These are phyloP conservation scores for Nomada ferruginata DNA, from an alignment of 2,888 invertebrate genomes.

Conservation along the genomic window DNA sequence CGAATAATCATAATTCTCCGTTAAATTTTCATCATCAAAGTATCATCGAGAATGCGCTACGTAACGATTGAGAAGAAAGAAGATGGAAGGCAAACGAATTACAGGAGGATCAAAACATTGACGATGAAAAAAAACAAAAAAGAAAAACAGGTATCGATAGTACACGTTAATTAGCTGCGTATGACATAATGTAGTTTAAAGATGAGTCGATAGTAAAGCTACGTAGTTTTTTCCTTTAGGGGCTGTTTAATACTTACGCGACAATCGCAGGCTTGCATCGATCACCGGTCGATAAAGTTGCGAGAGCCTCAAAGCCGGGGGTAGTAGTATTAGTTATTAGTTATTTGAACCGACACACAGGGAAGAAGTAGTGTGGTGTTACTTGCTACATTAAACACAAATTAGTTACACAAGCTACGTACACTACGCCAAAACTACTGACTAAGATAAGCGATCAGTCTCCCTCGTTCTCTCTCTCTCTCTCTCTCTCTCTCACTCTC, in stretches of 20 bases:
- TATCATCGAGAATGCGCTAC: not conserved
- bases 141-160: slow-evolving; percentile 35
- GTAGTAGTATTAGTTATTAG: slow-evolving; percentile 82
- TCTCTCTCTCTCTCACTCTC: not conserved
- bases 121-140: slow-evolving; percentile 22
- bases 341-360: slow-evolving; percentile 81
- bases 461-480: slow-evolving; percentile 1
- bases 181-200: slow-evolving; percentile 39
- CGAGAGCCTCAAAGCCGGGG: slow-evolving; percentile 80
- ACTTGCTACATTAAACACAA: slow-evolving; percentile 83
- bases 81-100: slow-evolving; percentile 22
- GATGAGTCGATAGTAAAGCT: slow-evolving; percentile 60
- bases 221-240: slow-evolving; percentile 55
- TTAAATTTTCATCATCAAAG: not conserved
- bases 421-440: slow-evolving; percentile 74
- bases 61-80: slow-evolving; percentile 22
- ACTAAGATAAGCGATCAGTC: slow-evolving; percentile 62
- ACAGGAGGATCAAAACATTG: slow-evolving; percentile 21
- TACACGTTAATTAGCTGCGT: slow-evolving; percentile 55
- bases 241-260: slow-evolving; percentile 79
- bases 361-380: slow-evolving; percentile 80
- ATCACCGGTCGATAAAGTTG: slow-evolving; percentile 76
- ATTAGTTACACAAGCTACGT: slow-evolving; percentile 83
- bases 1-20: no score
- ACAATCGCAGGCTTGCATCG: slow-evolving; percentile 75